Conservation (phyloP, 2,113 vertebrate genomes). For the Leptosomus discolor region DNA sequence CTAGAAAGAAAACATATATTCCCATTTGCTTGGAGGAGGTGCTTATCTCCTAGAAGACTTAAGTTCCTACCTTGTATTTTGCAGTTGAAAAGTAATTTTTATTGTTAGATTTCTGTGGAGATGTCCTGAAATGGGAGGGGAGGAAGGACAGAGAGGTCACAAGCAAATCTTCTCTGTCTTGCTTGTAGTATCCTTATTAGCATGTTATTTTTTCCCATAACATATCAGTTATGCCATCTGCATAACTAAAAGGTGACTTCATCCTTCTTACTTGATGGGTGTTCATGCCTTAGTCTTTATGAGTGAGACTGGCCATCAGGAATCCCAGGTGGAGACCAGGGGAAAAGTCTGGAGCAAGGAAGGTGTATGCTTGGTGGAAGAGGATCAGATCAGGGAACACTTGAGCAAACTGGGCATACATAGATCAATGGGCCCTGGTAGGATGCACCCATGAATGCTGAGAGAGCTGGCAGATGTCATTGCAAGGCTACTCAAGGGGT, state of each 20-base stretch:
- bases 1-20: neutral
- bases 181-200: neutral
- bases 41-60: neutral
- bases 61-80: neutral
- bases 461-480: neutral
- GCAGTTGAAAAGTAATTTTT: neutral
- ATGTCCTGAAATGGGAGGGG: neutral
- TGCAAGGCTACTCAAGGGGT: neutral
- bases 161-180: neutral
- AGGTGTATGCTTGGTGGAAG: accelerated
- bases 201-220: neutral
- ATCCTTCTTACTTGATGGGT: neutral
- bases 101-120: neutral
- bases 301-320: neutral
- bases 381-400: neutral
- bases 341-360: neutral
- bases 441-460: neutral
- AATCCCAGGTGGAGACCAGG: neutral
- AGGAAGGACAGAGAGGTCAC: neutral
- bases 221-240: neutral
- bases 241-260: neutral
- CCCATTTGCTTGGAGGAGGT: neutral
- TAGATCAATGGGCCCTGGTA: neutral
- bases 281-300: neutral
- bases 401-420: neutral